A percentile compares a stretch with the other conserved stretches of the same genome.
These are phyloP conservation scores for Chymomyza caudatula DNA, from an alignment of 2,888 invertebrate genomes.

Conservation along the genomic window DNA sequence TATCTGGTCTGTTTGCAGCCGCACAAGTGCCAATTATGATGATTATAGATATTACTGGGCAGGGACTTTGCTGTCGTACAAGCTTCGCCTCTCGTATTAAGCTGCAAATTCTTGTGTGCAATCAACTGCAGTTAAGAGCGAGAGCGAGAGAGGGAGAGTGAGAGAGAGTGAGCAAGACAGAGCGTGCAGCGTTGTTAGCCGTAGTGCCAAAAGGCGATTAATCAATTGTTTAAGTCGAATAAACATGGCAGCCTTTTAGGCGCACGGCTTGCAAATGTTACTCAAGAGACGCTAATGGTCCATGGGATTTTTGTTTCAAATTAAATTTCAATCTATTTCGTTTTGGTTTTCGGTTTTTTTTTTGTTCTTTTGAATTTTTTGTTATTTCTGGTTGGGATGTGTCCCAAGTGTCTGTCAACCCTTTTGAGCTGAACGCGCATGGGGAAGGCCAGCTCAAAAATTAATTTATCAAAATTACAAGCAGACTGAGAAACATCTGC, in stretches of 20 bases:
- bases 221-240: conserved; percentile 38
- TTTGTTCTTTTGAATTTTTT: neutral
- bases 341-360: neutral
- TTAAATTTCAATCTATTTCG: conserved; percentile 71
- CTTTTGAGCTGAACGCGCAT: conserved; percentile 38
- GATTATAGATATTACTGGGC: conserved; percentile 54
- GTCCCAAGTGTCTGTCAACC: conserved; percentile 68
- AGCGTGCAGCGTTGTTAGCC: no score
- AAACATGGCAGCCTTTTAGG: conserved; percentile 30
- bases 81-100: neutral
- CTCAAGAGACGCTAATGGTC: conserved; percentile 43
- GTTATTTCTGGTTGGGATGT: neutral
- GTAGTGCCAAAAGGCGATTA: conserved; percentile 25
- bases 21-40: conserved; percentile 56
- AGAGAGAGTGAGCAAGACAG: no score
- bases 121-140: neutral
- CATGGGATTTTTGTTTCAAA: conserved; percentile 42
- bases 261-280: conserved; percentile 50
- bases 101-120: neutral
- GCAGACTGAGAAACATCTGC: conserved; percentile 19
- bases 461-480: conserved; percentile 75
- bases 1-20: conserved; percentile 19
- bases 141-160: no score
- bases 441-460: conserved; percentile 56
- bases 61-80: neutral